Conservation (phyloP, 2,888 invertebrate genomes). For the Tipula lateralis region DNA sequence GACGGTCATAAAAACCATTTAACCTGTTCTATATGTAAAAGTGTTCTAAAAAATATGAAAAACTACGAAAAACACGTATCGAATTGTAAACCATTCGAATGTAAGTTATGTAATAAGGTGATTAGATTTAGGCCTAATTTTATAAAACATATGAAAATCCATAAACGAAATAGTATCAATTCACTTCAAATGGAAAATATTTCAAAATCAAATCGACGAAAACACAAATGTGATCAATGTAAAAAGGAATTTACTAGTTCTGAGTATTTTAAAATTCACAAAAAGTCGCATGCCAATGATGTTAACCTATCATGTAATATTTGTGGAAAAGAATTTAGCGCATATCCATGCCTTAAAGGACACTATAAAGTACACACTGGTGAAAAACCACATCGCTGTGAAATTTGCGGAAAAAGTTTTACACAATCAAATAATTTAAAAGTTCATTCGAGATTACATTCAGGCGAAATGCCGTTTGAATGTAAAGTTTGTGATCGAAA, state of each 20-base stretch:
- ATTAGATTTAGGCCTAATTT: slow-evolving; percentile 49
- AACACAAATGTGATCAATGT: slow-evolving; percentile 54
- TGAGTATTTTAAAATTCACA: slow-evolving; percentile 55
- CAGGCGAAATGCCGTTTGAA: slow-evolving; percentile 48
- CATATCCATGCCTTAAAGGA: slow-evolving; percentile 46
- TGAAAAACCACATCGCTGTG: slow-evolving; percentile 47
- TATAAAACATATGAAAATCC: slow-evolving; percentile 49
- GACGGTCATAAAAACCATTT: slow-evolving; percentile 49
- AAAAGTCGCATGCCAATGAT: slow-evolving; percentile 55
- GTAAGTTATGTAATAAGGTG: slow-evolving; percentile 48
- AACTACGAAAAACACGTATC: slow-evolving; percentile 49
- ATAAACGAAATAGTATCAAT: slow-evolving; percentile 42
- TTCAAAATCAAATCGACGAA: slow-evolving; percentile 45
- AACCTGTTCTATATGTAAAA: slow-evolving; percentile 49
- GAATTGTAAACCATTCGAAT: slow-evolving; percentile 49
- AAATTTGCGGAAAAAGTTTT: slow-evolving; percentile 48
- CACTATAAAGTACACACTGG: slow-evolving; percentile 49
- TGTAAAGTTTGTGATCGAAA: slow-evolving; percentile 48
- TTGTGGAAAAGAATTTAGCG: slow-evolving; percentile 53
- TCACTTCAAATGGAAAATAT: neutral
- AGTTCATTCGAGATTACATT: slow-evolving; percentile 48
- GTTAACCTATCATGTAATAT: slow-evolving; percentile 54
- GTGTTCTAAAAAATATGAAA: slow-evolving; percentile 47
- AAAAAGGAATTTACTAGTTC: slow-evolving; percentile 55
- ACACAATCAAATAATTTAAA: slow-evolving; percentile 49